Evolutionary conservation across 2,797 vertebrate genomes (phyloP).

Genomic region (Valencia hispanica): DNA sequence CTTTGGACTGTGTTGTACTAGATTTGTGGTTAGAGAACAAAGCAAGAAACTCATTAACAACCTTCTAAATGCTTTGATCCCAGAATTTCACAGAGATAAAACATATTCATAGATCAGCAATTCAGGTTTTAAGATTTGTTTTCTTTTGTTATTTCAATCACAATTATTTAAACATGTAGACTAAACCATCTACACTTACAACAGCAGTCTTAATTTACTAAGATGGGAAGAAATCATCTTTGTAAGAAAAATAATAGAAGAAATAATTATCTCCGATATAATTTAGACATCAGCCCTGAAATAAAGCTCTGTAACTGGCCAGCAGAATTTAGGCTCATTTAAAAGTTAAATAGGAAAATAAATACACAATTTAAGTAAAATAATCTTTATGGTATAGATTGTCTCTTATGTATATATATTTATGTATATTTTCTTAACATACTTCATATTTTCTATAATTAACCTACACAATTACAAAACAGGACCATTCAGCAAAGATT

Average conservation of each 20-base stretch:
- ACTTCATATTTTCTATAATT: constrained; percentile 56
- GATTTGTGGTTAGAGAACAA: constrained; percentile 38
- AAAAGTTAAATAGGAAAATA: constrained; percentile 80
- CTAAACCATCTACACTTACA: constrained; percentile 52
- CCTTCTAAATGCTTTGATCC: constrained; percentile 17
- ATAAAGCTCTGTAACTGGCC: constrained; percentile 76
- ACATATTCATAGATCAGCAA: constrained; percentile 33
- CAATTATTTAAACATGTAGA: constrained; percentile 52
- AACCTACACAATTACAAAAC: constrained; percentile 65
- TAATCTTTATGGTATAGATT: constrained; percentile 81
- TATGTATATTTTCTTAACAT: constrained; percentile 55
- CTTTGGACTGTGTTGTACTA: constrained; percentile 53
- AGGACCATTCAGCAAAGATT: constrained; percentile 71
- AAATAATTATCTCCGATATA: constrained; percentile 39
- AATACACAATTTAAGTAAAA: constrained; percentile 76
- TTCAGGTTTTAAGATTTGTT: constrained; percentile 28
- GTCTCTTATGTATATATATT: constrained; percentile 67
- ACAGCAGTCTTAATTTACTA: constrained; percentile 49
- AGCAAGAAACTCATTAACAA: constrained; percentile 38
- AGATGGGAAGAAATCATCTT: constrained; percentile 37
- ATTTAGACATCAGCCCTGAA: constrained; percentile 57
- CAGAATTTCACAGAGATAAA: constrained; percentile 34
- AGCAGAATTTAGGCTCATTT: constrained; percentile 80
- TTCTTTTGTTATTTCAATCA: constrained; percentile 41
- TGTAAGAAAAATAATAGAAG: constrained; percentile 43